phyloP scores from a whole-genome alignment of 2,113 vertebrate genomes.

The Notechis scutatus region DNA sequence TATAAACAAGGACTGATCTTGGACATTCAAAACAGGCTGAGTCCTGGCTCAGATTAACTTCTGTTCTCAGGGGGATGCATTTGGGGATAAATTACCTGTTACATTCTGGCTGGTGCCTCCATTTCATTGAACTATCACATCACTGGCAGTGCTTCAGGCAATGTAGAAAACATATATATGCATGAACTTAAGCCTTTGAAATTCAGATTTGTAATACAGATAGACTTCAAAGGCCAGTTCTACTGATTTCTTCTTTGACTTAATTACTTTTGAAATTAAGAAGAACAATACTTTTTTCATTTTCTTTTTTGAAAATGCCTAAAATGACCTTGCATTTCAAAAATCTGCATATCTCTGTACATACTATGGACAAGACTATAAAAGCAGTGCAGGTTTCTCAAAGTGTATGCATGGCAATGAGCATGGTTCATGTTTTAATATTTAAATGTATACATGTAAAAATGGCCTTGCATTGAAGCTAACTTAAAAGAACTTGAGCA shows the following conservation, averaged over 20 bases:
- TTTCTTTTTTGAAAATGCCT: neutral
- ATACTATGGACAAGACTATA: neutral
- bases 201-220: slow-evolving; percentile 18
- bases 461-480: neutral
- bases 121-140: neutral
- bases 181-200: slow-evolving; percentile 33
- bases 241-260: slow-evolving; percentile 21
- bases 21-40: neutral
- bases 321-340: neutral
- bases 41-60: neutral
- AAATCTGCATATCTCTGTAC: neutral
- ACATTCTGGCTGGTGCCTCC: neutral
- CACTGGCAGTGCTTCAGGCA: slow-evolving; percentile 3
- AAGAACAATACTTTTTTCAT: neutral
- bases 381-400: neutral
- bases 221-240: slow-evolving; percentile 18
- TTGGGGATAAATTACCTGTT: neutral
- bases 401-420: neutral
- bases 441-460: neutral
- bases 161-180: slow-evolving; percentile 1
- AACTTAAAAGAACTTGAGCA: neutral
- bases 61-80: neutral
- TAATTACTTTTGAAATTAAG: slow-evolving; percentile 28
- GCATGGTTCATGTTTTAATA: neutral
- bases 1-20: neutral